Percentiles rank a stretch among this genome's conserved stretches.
phyloP scores from a whole-genome alignment of 2,113 vertebrate genomes.

The Shinisaurus crocodilurus region DNA sequence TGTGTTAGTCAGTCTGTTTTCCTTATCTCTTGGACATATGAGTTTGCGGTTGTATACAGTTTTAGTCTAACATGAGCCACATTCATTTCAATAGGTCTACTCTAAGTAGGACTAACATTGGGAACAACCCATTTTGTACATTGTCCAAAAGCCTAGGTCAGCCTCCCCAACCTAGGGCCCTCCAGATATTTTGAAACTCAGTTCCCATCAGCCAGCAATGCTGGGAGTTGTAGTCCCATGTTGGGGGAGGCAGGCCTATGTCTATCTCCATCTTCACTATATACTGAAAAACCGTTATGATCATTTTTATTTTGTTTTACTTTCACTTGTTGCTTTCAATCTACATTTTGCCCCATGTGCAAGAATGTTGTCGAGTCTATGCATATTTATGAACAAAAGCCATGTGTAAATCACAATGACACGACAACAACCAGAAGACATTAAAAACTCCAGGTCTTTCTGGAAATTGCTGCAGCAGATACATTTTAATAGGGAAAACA shows the following conservation, averaged over 20 bases:
- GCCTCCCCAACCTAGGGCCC: too few species aligned
- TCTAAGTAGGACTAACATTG: too few species aligned
- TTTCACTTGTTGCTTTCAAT: conserved; percentile 37
- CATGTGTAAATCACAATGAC: conserved; percentile 43
- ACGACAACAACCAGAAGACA: conserved; percentile 20
- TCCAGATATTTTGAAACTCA: too few species aligned
- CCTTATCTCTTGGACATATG: background rate
- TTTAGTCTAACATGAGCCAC: too few species aligned
- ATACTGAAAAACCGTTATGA: conserved; percentile 7
- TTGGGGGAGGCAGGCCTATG: too few species aligned
- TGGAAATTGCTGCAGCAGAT: conserved; percentile 20
- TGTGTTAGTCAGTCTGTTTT: background rate
- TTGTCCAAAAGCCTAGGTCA: background rate
- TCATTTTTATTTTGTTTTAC: conserved; percentile 50
- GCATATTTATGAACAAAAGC: conserved; percentile 44
- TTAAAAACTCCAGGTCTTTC: conserved; percentile 33
- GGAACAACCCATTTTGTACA: background rate
- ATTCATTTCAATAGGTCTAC: too few species aligned
- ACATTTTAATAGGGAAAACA: conserved; percentile 33
- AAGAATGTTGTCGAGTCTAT: conserved; percentile 24
- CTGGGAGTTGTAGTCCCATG: too few species aligned
- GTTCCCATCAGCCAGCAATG: too few species aligned
- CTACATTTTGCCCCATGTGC: conserved; percentile 43
- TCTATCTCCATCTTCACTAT: background rate
- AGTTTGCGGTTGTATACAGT: background rate